phyloP scores from a whole-genome alignment of 2,888 invertebrate species.

The Megastigmus dorsalis region DNA sequence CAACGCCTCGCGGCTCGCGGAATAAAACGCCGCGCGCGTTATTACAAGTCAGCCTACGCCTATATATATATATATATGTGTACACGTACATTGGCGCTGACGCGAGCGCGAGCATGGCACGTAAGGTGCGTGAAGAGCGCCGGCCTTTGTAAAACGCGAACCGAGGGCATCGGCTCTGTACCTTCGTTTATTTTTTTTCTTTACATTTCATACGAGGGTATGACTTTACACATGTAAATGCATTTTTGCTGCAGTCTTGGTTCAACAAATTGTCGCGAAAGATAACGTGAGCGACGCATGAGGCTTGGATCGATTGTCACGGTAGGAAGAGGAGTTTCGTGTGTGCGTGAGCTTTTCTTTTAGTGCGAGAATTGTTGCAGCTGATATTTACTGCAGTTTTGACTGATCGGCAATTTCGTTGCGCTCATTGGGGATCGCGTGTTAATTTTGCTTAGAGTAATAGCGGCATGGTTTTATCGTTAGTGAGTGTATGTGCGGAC shows the following conservation, averaged over 20 bases:
- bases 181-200: background rate
- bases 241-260: no score
- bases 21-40: constrained; percentile 8
- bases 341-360: no score
- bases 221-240: no score
- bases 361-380: no score
- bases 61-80: background rate
- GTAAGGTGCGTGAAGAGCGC: background rate
- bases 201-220: background rate
- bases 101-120: background rate
- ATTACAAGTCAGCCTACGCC: background rate
- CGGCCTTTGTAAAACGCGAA: background rate
- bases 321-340: no score
- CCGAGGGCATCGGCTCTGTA: background rate
- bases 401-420: no score
- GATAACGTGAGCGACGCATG: background rate
- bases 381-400: no score
- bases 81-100: background rate
- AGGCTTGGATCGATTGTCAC: no score
- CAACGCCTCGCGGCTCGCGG: constrained; percentile 34
- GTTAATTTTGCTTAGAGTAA: no score
- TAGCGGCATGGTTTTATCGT: no score
- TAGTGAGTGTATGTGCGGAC: no score
- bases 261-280: constrained; percentile 4
- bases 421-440: no score